These are phyloP conservation scores for Spinus olivaceus DNA, from an alignment of 2,797 vertebrate genomes.

Conservation along the genomic window DNA sequence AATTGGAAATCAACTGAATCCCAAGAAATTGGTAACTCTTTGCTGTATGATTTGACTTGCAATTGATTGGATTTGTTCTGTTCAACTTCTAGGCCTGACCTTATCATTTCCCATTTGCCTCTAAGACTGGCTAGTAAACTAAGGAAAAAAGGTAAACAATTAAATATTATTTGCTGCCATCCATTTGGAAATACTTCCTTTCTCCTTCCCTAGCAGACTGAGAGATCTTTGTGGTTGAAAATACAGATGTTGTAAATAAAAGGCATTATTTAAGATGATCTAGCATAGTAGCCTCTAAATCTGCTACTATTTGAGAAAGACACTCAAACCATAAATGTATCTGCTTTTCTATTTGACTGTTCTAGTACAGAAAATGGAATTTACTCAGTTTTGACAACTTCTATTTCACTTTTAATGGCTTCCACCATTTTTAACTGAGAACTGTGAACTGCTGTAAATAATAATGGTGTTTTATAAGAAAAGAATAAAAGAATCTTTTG, in stretches of 20 bases:
- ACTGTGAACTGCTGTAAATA: not conserved
- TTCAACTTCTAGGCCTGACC: conserved; percentile 70
- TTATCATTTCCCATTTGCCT: conserved; percentile 72
- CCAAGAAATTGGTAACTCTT: not conserved
- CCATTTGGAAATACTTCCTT: not conserved
- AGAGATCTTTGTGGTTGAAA: not conserved
- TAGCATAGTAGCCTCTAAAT: not conserved
- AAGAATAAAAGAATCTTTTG: not conserved
- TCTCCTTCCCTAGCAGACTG: not conserved
- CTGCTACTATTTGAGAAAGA: not conserved
- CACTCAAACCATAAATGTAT: not conserved
- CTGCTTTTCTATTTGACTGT: not conserved
- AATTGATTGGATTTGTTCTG: not conserved
- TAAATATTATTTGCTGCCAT: not conserved
- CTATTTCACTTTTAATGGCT: not conserved
- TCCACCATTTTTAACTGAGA: not conserved
- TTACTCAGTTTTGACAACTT: not conserved
- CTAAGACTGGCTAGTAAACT: conserved; percentile 72
- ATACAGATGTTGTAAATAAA: not conserved
- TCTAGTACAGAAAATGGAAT: not conserved
- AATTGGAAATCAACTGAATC: not conserved
- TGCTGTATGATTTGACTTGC: not conserved
- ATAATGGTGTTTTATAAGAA: not conserved
- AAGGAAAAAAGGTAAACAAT: conserved; percentile 71
- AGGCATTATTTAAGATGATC: not conserved